phyloP scores from a whole-genome alignment of 2,113 vertebrate genomes.

The Natator depressus region DNA sequence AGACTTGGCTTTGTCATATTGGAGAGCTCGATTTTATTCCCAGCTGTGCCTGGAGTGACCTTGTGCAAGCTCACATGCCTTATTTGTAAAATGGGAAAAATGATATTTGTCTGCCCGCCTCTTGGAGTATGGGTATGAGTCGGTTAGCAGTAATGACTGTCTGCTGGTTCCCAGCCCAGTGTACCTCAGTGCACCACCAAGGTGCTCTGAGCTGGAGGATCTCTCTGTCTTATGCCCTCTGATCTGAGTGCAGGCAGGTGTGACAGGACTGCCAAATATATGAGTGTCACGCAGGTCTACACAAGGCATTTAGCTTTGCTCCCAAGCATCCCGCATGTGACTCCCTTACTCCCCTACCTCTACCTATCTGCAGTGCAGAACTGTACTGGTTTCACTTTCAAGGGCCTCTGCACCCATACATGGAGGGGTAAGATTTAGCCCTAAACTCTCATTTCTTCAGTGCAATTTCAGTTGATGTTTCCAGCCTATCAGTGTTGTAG shows the following conservation, averaged over 20 bases:
- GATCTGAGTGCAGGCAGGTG: not conserved
- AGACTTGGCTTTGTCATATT: slow-evolving; percentile 61
- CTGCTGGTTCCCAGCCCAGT: not conserved
- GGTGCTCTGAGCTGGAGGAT: not conserved
- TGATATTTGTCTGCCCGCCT: not conserved
- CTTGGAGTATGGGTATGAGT: not conserved
- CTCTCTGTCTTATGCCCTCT: not conserved
- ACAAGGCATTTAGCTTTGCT: not conserved
- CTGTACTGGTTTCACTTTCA: not conserved
- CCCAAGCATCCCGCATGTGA: not conserved
- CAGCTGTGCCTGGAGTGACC: slow-evolving; percentile 37
- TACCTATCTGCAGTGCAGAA: not conserved
- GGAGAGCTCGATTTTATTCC: slow-evolving; percentile 63
- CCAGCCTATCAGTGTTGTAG: not conserved
- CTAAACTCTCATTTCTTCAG: not conserved
- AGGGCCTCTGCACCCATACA: not conserved
- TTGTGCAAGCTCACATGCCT: slow-evolving; percentile 58
- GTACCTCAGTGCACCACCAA: too few species aligned
- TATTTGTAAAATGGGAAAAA: slow-evolving; percentile 69
- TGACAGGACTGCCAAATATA: not conserved
- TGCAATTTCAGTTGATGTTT: not conserved
- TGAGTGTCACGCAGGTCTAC: not conserved
- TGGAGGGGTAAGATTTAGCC: not conserved
- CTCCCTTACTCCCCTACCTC: not conserved
- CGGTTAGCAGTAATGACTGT: not conserved